Evolutionary conservation across 1,140 invertebrate genomes (phyloP).

Genomic region (Leptinotarsa lineolata): DNA sequence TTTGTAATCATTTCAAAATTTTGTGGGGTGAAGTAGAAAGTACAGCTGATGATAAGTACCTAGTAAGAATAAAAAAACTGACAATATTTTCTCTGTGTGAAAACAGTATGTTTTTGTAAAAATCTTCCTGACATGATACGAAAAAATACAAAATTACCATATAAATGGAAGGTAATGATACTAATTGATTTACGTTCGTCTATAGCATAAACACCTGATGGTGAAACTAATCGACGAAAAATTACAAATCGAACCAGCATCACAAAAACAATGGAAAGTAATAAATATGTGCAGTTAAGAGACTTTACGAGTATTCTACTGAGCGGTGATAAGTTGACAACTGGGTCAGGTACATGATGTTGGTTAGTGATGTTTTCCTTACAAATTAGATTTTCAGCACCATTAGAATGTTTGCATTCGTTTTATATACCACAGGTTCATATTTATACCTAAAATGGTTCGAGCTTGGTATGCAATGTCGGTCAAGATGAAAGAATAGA

Average conservation of each 20-base stretch:
- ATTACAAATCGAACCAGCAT: not conserved
- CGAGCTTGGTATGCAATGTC: not conserved
- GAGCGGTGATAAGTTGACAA: not conserved
- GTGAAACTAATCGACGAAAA: not conserved
- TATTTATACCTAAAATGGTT: slow-evolving; percentile 1
- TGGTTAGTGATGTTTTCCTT: not conserved
- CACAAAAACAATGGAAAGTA: slow-evolving; percentile 3
- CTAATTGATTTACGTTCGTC: no score
- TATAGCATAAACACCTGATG: not conserved
- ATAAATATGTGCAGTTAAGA: slow-evolving; percentile 4
- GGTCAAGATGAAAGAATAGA: slow-evolving; percentile 6
- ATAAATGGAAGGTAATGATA: no score
- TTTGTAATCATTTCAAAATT: no score
- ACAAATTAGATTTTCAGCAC: slow-evolving; percentile 8
- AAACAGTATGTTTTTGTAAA: no score
- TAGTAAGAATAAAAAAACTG: no score
- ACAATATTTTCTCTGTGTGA: no score
- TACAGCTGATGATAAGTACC: no score
- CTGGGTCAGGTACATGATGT: not conserved
- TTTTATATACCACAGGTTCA: not conserved
- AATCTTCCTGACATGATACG: no score
- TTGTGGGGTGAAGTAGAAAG: no score
- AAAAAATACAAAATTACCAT: no score
- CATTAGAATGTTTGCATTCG: slow-evolving; percentile 8
- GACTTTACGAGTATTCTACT: not conserved